phyloP scores from a whole-genome alignment of 2,113 vertebrate genomes.

The Nipponia nippon region DNA sequence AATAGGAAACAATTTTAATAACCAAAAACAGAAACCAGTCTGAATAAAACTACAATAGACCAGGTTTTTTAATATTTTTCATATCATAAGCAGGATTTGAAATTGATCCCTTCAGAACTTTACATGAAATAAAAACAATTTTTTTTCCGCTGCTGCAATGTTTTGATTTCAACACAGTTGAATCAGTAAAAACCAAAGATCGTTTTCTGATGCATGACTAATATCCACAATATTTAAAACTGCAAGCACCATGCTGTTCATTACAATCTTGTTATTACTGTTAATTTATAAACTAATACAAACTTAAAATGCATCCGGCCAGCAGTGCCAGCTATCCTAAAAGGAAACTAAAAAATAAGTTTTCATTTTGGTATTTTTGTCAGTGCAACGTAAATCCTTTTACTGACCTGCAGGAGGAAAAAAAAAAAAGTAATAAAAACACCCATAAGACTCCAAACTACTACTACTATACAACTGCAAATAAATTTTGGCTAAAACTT shows the following conservation, averaged over 20 bases:
- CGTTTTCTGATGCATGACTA: conserved; percentile 92
- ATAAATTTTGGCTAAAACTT: conserved; percentile 62
- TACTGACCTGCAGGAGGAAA: conserved; percentile 96
- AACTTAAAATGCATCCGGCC: conserved; percentile 98
- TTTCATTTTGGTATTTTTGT: conserved; percentile 95
- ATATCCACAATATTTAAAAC: conserved; percentile 97
- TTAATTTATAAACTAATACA: conserved; percentile 99
- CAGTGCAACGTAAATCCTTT: conserved; percentile 93
- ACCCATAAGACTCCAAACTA: conserved; percentile 74
- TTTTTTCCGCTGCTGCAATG: conserved; percentile 90
- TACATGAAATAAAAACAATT: conserved; percentile 95
- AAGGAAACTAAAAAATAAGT: conserved; percentile 89
- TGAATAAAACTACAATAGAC: conserved; percentile 99
- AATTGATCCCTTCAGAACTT: conserved; percentile 95
- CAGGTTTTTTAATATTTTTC: conserved; percentile 94
- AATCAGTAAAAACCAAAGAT: conserved; percentile 96
- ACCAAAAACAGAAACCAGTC: conserved; percentile 99
- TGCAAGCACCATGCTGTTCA: conserved; percentile 99
- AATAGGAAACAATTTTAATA: conserved; percentile 99
- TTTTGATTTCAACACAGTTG: conserved; percentile 99
- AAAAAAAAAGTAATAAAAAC: conserved; percentile 80
- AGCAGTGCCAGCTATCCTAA: conserved; percentile 97
- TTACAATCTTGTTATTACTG: conserved; percentile 93
- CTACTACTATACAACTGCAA: conserved; percentile 72
- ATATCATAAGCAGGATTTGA: conserved; percentile 99